A percentile compares a stretch with the other conserved stretches of the same genome.
Evolutionary conservation across 2,888 invertebrate species (phyloP).

Genomic region (Sicus ferrugineus): DNA sequence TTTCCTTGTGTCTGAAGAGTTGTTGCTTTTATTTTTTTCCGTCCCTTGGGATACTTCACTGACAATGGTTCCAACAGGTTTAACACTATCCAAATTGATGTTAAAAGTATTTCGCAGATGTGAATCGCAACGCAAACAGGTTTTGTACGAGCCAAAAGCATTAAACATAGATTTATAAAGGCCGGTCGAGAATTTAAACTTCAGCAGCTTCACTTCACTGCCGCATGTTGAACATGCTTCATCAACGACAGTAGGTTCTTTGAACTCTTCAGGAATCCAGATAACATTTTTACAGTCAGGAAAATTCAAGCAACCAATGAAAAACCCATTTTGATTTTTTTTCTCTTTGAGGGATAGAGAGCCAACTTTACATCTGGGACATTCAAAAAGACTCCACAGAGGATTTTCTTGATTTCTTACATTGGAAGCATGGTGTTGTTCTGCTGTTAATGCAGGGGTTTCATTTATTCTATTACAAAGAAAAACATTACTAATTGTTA

Average conservation of each 20-base stretch:
- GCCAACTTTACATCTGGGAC: constrained; percentile 75
- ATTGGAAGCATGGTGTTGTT: background rate
- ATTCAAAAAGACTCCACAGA: constrained; percentile 69
- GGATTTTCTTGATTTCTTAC: constrained; percentile 24
- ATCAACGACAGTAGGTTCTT: constrained; percentile 71
- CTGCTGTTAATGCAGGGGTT: constrained; percentile 43
- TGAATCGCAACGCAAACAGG: constrained; percentile 60
- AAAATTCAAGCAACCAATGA: constrained; percentile 78
- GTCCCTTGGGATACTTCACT: constrained; percentile 33
- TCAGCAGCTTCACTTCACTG: constrained; percentile 52
- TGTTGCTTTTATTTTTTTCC: constrained; percentile 22
- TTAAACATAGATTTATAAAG: constrained; percentile 57
- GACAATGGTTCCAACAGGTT: constrained; percentile 57
- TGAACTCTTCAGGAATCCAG: constrained; percentile 81
- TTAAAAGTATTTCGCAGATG: constrained; percentile 58
- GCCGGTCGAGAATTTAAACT: constrained; percentile 50
- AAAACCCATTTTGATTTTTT: constrained; percentile 74
- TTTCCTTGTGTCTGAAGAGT: no score
- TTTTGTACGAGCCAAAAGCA: constrained; percentile 57
- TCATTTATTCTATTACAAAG: constrained; percentile 50
- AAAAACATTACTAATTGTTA: background rate
- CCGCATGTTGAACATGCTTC: constrained; percentile 70
- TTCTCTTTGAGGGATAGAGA: constrained; percentile 76
- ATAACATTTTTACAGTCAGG: constrained; percentile 82
- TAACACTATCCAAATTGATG: constrained; percentile 59